Conservation (phyloP, 2,113 vertebrate species). For the Rhadina sibilatrix region DNA sequence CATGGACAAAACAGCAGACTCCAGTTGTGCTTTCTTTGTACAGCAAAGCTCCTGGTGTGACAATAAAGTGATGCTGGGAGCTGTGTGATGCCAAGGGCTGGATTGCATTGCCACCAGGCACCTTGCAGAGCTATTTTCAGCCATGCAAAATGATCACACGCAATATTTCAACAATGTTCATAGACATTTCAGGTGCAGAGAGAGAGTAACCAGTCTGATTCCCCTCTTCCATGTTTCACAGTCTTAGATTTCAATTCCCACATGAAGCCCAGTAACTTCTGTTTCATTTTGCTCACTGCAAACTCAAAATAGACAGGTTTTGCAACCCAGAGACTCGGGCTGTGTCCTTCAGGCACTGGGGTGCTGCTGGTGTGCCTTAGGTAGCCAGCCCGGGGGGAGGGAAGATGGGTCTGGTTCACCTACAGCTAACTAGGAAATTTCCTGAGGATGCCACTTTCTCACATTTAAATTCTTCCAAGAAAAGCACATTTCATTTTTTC, state of each 20-base stretch:
- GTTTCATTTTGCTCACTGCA: background rate
- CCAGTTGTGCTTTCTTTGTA: background rate
- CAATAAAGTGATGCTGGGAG: background rate
- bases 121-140: constrained; percentile 13
- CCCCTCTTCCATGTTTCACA: background rate
- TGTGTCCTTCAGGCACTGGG: background rate
- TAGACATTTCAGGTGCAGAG: background rate
- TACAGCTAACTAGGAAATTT: background rate
- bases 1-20: background rate
- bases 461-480: background rate
- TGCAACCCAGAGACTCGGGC: background rate
- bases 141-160: background rate
- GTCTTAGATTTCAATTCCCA: background rate
- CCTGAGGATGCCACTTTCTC: background rate
- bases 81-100: background rate
- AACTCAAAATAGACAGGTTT: background rate
- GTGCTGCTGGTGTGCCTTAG: background rate
- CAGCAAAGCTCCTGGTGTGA: background rate
- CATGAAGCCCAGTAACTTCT: background rate
- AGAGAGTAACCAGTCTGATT: background rate
- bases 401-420: background rate
- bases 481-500: background rate
- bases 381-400: background rate
- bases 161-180: background rate
- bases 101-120: background rate